Conservation (phyloP, 2,888 invertebrate species). For the Melieria omissa region DNA sequence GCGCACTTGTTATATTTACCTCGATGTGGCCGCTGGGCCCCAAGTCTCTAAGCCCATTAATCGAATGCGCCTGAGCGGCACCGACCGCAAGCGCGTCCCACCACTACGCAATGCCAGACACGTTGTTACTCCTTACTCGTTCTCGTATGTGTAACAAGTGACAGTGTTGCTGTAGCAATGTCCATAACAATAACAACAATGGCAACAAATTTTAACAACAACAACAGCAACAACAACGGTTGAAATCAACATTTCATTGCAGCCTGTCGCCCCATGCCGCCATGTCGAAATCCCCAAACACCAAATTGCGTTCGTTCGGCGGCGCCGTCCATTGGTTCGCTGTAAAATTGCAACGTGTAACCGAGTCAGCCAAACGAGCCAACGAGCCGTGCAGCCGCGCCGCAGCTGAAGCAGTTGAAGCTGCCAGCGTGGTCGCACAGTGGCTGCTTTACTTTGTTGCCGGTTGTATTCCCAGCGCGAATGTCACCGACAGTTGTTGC, state of each 20-base stretch:
- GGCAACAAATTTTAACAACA: not conserved
- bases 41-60: too few species aligned
- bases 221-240: not conserved
- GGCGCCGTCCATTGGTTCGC: not conserved
- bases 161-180: too few species aligned
- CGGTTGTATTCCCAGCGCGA: constrained; percentile 35
- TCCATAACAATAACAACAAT: constrained; percentile 2
- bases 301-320: not conserved
- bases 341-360: constrained; percentile 7
- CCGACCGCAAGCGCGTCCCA: too few species aligned
- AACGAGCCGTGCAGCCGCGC: not conserved
- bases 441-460: constrained; percentile 28
- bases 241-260: not conserved
- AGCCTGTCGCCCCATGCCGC: not conserved
- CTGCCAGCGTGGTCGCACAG: constrained; percentile 7
- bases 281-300: not conserved
- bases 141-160: too few species aligned
- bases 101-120: too few species aligned
- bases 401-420: not conserved
- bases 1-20: too few species aligned
- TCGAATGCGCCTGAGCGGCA: too few species aligned
- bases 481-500: constrained; percentile 24
- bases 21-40: too few species aligned
- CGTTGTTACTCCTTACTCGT: too few species aligned
- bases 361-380: not conserved